Percentiles rank a stretch among this genome's conserved stretches.
Conservation (phyloP, 2,888 invertebrate species). For the Campaea margaritaria region DNA sequence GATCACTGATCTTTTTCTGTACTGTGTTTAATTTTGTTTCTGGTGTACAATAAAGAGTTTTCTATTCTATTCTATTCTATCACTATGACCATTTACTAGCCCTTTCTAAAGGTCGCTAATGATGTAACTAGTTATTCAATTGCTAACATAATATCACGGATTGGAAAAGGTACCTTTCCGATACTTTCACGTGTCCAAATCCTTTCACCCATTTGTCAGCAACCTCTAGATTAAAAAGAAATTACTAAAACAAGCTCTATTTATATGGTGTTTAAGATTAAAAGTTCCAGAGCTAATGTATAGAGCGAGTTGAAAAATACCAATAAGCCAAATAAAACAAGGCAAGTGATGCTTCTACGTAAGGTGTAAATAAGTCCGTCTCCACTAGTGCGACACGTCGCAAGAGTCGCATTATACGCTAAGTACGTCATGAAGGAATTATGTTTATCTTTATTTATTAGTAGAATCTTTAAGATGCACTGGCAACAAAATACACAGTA, state of each 20-base stretch:
- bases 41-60: too few relatives aligned
- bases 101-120: constrained; percentile 15
- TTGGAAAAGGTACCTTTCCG: constrained; percentile 29
- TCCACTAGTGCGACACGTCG: constrained; percentile 1
- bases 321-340: constrained; percentile 26
- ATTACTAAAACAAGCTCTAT: constrained; percentile 9
- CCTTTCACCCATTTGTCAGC: constrained; percentile 45
- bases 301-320: constrained; percentile 6
- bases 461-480: too few relatives aligned
- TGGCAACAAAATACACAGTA: too few relatives aligned
- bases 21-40: too few relatives aligned
- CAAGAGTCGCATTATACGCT: not conserved
- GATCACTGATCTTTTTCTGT: too few relatives aligned
- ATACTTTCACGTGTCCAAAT: constrained; percentile 33
- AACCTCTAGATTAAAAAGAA: constrained; percentile 20
- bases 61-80: too few relatives aligned
- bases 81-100: not conserved
- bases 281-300: constrained; percentile 1
- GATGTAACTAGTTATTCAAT: constrained; percentile 25
- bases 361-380: not conserved
- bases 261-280: constrained; percentile 1
- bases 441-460: too few relatives aligned
- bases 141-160: constrained; percentile 35
- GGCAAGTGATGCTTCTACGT: constrained; percentile 2
- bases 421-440: too few relatives aligned